Base-by-base conservation (phyloP, 2,797 vertebrate species). In the Oreochromis grahami region DNA sequence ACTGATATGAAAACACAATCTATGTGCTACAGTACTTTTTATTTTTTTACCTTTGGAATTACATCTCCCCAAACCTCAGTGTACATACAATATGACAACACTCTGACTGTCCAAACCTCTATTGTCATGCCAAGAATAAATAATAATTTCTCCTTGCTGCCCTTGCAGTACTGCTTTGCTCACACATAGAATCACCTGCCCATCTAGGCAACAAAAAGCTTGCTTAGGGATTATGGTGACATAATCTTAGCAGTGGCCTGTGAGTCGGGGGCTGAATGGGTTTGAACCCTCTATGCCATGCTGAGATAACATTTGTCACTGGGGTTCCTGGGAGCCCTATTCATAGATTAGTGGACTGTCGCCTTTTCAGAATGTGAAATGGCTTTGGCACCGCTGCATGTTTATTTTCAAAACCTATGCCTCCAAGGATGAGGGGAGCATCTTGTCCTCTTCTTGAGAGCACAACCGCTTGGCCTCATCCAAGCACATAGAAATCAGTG, bases 251-350 rank as follows among this genome's bases (percentile, higher is more conserved):
- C 92, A 90, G 93, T 96, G 96, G 96, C 94, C 95, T 94, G 94
- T 95, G 94, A 96, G 94, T 93, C 89, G 92, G 94, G 94, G 92
- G 89, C 94, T 96, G 97, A 97, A 96, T 96, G 95, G 96, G 94
- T 93, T 94, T 96, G 96, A 96, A 95, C 96, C 96, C 94, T 96
- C 96, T 96, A 95, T 97, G 96, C 95, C 95, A 96, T 85, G 82
- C 90, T 34, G 96, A 96, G 97, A 97, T 97, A 97, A 97, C 96
- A 96, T 96, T 97, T 96, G 96, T 97, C 95, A 96, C 95, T 36
- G 89, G 96, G 96, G 95, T 95, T 96, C 94, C 96, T 94, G 87
- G 89, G 93, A 92, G 94, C 94, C 92, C 95, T 96, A 96, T 96
- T 96, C 96, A 96, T 95, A 97, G 97, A 97, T 97, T 97, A 97